Percentiles rank a stretch among this genome's conserved stretches.
These are phyloP conservation scores for Enteromius viviparus DNA, from an alignment of 2,797 vertebrate species.

Conservation along the genomic window DNA sequence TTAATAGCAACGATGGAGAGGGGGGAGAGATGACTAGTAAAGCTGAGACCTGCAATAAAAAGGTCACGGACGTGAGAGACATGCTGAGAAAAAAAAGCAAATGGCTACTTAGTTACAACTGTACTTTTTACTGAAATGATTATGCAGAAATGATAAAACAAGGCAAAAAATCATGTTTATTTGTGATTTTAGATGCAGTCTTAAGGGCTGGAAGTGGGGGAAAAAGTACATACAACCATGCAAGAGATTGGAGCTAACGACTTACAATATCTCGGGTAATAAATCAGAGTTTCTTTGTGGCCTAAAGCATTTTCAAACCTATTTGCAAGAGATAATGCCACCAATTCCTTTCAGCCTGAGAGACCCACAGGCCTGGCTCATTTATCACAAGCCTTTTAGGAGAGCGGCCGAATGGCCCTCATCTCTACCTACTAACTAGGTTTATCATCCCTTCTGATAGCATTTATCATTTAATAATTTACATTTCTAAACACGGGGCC, in stretches of 20 bases:
- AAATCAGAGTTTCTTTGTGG: constrained; percentile 75
- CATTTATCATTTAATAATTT: not conserved
- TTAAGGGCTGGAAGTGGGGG: not conserved
- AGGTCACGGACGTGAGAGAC: not conserved
- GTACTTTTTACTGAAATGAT: not conserved
- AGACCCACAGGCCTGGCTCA: constrained; percentile 70
- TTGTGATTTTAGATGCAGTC: constrained; percentile 38
- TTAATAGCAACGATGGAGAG: constrained; percentile 35
- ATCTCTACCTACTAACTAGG: constrained; percentile 57
- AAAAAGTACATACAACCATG: constrained; percentile 56
- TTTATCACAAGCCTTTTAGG: constrained; percentile 79
- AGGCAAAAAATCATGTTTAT: constrained; percentile 29
- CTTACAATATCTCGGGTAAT: constrained; percentile 72
- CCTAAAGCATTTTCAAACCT: constrained; percentile 79
- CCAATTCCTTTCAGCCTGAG: constrained; percentile 74
- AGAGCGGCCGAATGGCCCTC: constrained; percentile 59
- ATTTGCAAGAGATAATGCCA: constrained; percentile 82
- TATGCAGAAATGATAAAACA: not conserved
- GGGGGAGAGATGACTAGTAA: constrained; percentile 33
- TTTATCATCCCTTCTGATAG: constrained; percentile 1
- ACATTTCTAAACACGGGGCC: not conserved
- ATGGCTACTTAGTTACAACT: constrained; percentile 3
- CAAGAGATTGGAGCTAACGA: constrained; percentile 60
- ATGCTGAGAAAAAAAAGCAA: not conserved
- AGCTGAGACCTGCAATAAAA: constrained; percentile 24